These are phyloP conservation scores for Petrolisthes cinctipes DNA, from an alignment of 2,888 invertebrate species.

Conservation along the genomic window DNA sequence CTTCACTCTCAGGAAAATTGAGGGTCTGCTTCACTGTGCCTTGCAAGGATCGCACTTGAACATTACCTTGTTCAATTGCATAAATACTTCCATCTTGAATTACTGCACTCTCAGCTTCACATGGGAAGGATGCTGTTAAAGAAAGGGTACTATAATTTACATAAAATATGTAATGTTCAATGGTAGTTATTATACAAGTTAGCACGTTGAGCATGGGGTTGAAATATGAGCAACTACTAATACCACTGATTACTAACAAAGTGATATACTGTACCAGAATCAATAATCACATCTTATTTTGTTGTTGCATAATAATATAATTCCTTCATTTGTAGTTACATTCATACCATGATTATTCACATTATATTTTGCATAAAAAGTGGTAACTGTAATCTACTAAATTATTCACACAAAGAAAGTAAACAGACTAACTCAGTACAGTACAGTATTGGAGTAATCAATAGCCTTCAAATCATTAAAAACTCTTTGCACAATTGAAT, in stretches of 20 bases:
- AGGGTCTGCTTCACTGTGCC: conserved; percentile 77
- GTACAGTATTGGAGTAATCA: too few relatives aligned
- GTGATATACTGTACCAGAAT: not conserved
- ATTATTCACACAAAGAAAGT: too few relatives aligned
- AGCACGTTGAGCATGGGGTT: not conserved
- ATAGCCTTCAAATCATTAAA: too few relatives aligned
- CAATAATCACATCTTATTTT: too few relatives aligned
- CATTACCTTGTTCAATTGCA: conserved; percentile 71
- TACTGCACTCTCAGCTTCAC: conserved; percentile 67
- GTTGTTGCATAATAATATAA: too few relatives aligned
- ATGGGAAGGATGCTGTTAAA: conserved; percentile 55
- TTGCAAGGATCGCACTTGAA: conserved; percentile 74
- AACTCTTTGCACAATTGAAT: too few relatives aligned
- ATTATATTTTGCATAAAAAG: too few relatives aligned
- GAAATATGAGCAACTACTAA: not conserved
- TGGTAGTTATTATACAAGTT: not conserved
- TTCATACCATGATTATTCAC: too few relatives aligned
- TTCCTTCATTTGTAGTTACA: too few relatives aligned
- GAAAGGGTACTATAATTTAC: conserved; percentile 67
- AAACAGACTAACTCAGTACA: too few relatives aligned
- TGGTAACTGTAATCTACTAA: too few relatives aligned
- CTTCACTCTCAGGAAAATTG: conserved; percentile 76
- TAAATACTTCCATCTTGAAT: conserved; percentile 73
- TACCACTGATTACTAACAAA: not conserved
- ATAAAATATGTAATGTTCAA: not conserved